Percentiles rank a stretch among this genome's conserved stretches.
Evolutionary conservation across 2,797 vertebrate species (phyloP).

Genomic region (Chrysolophus pictus): DNA sequence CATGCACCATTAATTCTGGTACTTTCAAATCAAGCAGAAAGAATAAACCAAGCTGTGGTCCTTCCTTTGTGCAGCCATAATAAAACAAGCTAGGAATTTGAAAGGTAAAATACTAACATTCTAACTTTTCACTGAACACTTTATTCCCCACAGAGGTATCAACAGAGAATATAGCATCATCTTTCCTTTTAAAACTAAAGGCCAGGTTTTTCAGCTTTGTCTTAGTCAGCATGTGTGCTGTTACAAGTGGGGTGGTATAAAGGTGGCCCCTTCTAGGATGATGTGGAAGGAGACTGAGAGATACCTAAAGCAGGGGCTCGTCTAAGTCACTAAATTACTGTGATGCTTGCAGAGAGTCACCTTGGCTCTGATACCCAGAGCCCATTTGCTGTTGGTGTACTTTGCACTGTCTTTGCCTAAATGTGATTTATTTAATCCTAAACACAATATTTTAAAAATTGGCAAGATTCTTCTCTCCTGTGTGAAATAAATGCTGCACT

Average conservation of each 20-base stretch:
- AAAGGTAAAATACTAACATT: slow-evolving; percentile 34
- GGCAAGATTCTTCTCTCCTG: background rate
- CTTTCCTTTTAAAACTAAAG: background rate
- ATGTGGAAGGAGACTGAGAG: background rate
- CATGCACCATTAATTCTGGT: slow-evolving; percentile 50
- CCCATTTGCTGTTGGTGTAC: background rate
- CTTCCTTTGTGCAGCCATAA: slow-evolving; percentile 24
- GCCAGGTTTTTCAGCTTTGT: background rate
- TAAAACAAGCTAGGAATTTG: background rate
- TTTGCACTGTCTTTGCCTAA: background rate
- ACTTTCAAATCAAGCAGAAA: slow-evolving; percentile 47
- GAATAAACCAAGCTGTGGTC: slow-evolving; percentile 3
- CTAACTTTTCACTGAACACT: slow-evolving; percentile 3
- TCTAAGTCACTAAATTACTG: background rate
- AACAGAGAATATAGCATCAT: background rate
- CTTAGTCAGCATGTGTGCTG: background rate
- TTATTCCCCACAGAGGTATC: background rate
- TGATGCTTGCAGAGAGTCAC: background rate
- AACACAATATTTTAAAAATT: background rate
- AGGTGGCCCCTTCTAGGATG: background rate
- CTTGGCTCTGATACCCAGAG: background rate
- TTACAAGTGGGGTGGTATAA: background rate
- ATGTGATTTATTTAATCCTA: background rate
- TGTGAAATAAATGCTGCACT: background rate
- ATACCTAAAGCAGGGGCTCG: background rate